Percentiles rank a stretch among this genome's conserved stretches.
Evolutionary conservation across 2,113 vertebrate species (phyloP).

Genomic region (Hemiprocne comata): DNA sequence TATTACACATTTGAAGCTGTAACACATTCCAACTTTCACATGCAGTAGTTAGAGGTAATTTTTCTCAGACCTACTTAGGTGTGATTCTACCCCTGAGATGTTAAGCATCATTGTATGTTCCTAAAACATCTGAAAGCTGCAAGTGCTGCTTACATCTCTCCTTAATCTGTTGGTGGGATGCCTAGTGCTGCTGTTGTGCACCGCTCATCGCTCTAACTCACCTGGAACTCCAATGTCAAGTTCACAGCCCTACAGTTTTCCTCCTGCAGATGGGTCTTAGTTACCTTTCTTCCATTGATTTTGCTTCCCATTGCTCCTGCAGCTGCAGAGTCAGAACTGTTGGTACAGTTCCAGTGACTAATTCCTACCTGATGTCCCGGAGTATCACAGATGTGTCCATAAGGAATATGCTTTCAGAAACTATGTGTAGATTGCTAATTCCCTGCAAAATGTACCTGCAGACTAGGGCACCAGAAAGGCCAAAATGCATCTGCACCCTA

Average conservation of each 20-base stretch:
- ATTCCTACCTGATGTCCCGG: not conserved
- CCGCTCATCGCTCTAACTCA: rapidly evolving
- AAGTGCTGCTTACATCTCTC: not conserved
- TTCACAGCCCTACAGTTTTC: not conserved
- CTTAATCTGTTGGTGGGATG: not conserved
- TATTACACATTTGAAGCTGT: not conserved
- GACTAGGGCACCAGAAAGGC: not conserved
- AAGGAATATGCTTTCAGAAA: not conserved
- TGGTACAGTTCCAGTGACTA: not conserved
- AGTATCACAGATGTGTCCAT: not conserved
- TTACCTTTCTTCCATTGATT: rapidly evolving
- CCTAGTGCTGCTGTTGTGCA: not conserved
- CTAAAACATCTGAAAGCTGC: not conserved
- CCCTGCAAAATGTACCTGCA: not conserved
- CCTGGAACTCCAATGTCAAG: not conserved
- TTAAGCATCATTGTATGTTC: not conserved
- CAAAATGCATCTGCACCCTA: not conserved
- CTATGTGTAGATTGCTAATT: rapidly evolving
- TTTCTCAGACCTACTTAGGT: not conserved
- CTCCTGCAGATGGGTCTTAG: not conserved
- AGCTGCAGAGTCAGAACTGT: not conserved
- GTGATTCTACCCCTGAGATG: not conserved
- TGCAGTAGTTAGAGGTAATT: not conserved
- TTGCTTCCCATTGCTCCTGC: not conserved
- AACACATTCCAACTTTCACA: not conserved